Conservation (phyloP, 2,888 invertebrate species). For the Pyrgus malvae region DNA sequence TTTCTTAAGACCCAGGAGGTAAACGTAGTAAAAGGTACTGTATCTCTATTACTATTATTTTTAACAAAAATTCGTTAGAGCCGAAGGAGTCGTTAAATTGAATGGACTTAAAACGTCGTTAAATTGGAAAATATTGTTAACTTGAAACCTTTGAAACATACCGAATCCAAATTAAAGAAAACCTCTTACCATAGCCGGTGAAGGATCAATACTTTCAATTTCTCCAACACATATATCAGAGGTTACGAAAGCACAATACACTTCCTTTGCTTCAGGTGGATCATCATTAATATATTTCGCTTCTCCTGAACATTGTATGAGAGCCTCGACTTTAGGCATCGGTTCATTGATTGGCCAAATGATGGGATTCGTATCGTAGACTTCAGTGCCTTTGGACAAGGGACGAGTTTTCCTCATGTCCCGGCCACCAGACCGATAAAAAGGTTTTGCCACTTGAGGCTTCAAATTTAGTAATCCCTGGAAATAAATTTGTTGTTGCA, state of each 20-base stretch:
- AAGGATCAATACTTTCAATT: conserved; percentile 82
- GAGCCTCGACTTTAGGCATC: conserved; percentile 83
- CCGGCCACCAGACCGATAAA: conserved; percentile 73
- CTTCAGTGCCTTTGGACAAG: conserved; percentile 83
- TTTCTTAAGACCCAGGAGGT: no score
- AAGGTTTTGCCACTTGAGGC: conserved; percentile 65
- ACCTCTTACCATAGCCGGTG: conserved; percentile 84
- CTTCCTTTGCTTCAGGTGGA: conserved; percentile 80
- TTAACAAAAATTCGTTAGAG: not conserved
- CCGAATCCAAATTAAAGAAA: no score
- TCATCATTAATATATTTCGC: conserved; percentile 85
- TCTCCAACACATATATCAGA: conserved; percentile 78
- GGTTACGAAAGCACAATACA: conserved; percentile 85
- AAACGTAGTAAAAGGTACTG: no score
- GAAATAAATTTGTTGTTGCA: not conserved
- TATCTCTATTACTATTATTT: not conserved
- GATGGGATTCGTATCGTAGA: conserved; percentile 83
- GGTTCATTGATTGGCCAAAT: conserved; percentile 86
- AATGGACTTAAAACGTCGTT: no score
- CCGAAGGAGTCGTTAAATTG: no score
- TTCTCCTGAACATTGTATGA: conserved; percentile 85
- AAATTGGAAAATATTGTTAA: no score
- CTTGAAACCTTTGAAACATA: no score
- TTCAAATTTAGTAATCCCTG: conserved; percentile 79
- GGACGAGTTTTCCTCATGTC: conserved; percentile 76